A percentile compares a stretch with the other conserved stretches of the same genome.
phyloP scores from a whole-genome alignment of 2,797 vertebrate species.

The Buceros bicornis region DNA sequence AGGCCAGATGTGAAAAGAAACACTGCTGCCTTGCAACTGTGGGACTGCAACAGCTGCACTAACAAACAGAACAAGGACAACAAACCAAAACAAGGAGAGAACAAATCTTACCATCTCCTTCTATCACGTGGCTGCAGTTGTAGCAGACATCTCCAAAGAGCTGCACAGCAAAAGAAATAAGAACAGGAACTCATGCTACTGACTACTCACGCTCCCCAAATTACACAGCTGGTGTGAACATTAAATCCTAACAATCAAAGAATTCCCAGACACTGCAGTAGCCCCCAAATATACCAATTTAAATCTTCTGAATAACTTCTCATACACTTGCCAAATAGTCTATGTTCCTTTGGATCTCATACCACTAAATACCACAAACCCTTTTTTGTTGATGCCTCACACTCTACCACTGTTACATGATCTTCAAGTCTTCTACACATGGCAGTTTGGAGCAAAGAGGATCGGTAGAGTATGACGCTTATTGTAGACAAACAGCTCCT shows the following conservation, averaged over 20 bases:
- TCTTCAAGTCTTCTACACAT: background rate
- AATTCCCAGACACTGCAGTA: slow-evolving; percentile 10
- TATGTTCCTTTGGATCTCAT: slow-evolving; percentile 14
- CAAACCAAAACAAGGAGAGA: background rate
- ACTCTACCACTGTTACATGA: slow-evolving; percentile 2
- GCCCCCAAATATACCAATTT: slow-evolving; percentile 9
- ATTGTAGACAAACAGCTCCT: background rate
- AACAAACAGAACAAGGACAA: slow-evolving; percentile 6
- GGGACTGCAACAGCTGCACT: slow-evolving; percentile 62
- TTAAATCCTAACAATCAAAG: slow-evolving; percentile 31
- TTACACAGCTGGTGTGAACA: slow-evolving; percentile 48
- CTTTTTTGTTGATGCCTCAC: slow-evolving; percentile 37
- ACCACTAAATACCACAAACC: slow-evolving; percentile 13
- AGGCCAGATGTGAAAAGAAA: slow-evolving; percentile 62
- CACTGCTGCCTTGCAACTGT: slow-evolving; percentile 53
- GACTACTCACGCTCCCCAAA: background rate
- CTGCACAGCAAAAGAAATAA: slow-evolving; percentile 60
- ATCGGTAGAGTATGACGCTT: background rate
- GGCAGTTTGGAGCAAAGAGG: background rate
- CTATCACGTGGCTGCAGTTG: slow-evolving; percentile 83
- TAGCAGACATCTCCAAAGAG: slow-evolving; percentile 85
- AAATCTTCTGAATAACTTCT: slow-evolving; percentile 57
- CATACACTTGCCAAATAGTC: slow-evolving; percentile 49
- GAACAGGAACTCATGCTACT: slow-evolving; percentile 23
- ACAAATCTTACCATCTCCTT: slow-evolving; percentile 82